Conservation (phyloP, 2,888 invertebrate species). For the Muschampia plurimacula region DNA sequence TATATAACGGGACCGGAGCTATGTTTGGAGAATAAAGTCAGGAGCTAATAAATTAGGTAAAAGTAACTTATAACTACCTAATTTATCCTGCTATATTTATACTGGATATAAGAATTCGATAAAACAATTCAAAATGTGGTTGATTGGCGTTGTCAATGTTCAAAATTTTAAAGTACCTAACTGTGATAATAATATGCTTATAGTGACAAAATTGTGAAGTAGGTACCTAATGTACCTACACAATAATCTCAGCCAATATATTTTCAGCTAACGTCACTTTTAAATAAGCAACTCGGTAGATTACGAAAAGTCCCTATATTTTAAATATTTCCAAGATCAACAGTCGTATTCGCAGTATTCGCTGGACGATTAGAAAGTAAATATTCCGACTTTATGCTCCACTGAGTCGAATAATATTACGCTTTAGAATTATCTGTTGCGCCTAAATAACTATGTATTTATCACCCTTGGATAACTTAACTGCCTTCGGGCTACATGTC, state of each 20-base stretch:
- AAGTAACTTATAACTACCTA: no score
- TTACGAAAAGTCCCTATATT: conserved; percentile 25
- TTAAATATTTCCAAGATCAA: conserved; percentile 19
- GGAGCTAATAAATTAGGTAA: neutral
- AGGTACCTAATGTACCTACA: no score
- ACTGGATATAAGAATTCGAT: no score
- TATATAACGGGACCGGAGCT: neutral
- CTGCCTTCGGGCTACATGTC: conserved; percentile 16
- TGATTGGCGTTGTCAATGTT: neutral
- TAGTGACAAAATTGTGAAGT: no score
- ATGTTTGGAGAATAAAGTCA: neutral
- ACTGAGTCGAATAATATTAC: conserved; percentile 42
- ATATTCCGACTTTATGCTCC: conserved; percentile 44
- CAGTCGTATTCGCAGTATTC: neutral
- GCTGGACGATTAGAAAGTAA: conserved; percentile 43
- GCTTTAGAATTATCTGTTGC: conserved; percentile 53
- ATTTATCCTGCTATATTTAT: no score
- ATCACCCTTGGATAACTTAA: conserved; percentile 28
- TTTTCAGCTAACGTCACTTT: no score
- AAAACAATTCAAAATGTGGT: no score
- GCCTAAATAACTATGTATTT: conserved; percentile 58
- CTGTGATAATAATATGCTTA: no score
- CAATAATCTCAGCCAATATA: neutral
- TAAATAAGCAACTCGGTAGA: neutral
- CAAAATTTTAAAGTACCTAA: neutral